Evolutionary conservation across 2,888 invertebrate species (phyloP).

Genomic region (Megaustenia siamemsis): DNA sequence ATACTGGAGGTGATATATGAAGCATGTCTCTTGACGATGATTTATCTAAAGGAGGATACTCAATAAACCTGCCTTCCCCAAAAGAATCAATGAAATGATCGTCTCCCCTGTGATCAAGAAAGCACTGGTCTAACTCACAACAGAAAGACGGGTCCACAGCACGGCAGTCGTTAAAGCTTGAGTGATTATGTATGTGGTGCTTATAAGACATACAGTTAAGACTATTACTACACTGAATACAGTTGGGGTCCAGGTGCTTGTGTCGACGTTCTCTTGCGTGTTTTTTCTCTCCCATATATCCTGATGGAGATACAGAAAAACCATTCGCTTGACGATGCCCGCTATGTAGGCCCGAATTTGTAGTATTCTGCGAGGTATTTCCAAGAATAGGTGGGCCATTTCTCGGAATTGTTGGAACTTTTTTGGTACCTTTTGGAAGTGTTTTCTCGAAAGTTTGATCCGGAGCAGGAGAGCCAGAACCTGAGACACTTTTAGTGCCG

Average conservation of each 20-base stretch:
- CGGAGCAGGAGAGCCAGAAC: constrained; percentile 59
- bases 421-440: constrained; percentile 47
- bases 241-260: neutral
- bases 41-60: neutral
- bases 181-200: neutral
- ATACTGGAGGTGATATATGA: constrained; percentile 14
- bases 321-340: constrained; percentile 1
- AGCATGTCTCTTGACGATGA: constrained; percentile 7
- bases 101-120: constrained; percentile 9
- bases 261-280: constrained; percentile 2
- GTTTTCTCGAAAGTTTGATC: constrained; percentile 58
- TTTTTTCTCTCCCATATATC: neutral
- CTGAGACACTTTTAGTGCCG: constrained; percentile 58
- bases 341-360: neutral
- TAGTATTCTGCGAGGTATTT: neutral
- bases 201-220: neutral
- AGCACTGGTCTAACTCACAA: constrained; percentile 35
- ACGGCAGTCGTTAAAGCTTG: neutral
- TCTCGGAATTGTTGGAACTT: constrained; percentile 29
- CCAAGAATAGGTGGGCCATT: constrained; percentile 8
- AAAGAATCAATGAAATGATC: constrained; percentile 29
- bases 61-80: constrained; percentile 32
- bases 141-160: constrained; percentile 30
- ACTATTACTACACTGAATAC: constrained; percentile 2
- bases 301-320: constrained; percentile 5